Evolutionary conservation across 2,888 invertebrate genomes (phyloP).

Genomic region (Disparrhopalites patrizii): DNA sequence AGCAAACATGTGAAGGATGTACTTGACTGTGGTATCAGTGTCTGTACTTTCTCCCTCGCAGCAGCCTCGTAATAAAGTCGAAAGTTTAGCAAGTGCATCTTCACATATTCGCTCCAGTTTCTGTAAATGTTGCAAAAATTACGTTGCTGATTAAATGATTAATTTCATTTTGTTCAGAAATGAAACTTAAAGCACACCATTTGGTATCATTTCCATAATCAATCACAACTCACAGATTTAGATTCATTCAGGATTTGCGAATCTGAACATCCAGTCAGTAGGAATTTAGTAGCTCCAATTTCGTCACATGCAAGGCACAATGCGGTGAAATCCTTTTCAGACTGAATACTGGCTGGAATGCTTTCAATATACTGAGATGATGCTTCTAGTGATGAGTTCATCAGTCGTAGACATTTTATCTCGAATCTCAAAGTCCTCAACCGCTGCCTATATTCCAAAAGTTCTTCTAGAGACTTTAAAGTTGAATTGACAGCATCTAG

Average conservation of each 20-base stretch:
- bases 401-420: constrained; percentile 37
- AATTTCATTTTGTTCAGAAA: not conserved
- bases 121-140: too few relatives aligned
- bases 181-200: too few relatives aligned
- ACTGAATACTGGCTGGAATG: constrained; percentile 32
- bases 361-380: constrained; percentile 37
- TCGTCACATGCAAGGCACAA: constrained; percentile 41
- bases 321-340: constrained; percentile 34
- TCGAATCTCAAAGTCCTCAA: constrained; percentile 36
- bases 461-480: constrained; percentile 34
- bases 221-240: constrained; percentile 8
- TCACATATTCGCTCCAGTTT: constrained; percentile 31
- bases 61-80: constrained; percentile 31
- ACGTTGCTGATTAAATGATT: too few relatives aligned
- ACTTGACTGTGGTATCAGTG: constrained; percentile 27
- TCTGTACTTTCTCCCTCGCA: constrained; percentile 10
- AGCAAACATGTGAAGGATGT: constrained; percentile 41
- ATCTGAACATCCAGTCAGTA: constrained; percentile 30
- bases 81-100: constrained; percentile 33
- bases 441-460: constrained; percentile 33
- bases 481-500: constrained; percentile 33
- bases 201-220: not conserved
- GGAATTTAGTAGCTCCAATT: constrained; percentile 40
- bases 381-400: constrained; percentile 34
- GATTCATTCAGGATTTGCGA: constrained; percentile 8